phyloP scores from a whole-genome alignment of 2,888 invertebrate species.

The Epicampocera succincta region DNA sequence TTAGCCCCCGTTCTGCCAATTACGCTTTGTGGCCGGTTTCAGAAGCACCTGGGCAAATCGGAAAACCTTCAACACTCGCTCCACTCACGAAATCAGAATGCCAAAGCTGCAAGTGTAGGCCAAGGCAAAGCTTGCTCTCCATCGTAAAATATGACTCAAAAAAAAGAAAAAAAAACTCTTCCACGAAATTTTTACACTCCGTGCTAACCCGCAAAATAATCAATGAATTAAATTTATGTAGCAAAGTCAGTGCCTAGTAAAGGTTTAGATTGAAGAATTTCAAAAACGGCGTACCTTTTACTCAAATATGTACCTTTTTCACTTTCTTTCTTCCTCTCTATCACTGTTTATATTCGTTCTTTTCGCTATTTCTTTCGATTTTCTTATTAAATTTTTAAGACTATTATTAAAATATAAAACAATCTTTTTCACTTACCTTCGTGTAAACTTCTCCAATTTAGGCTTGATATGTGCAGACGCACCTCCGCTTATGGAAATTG shows the following conservation, averaged over 20 bases:
- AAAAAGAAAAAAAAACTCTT: too few relatives aligned
- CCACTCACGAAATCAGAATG: too few relatives aligned
- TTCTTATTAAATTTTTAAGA: slow-evolving; percentile 19
- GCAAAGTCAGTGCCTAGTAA: not conserved
- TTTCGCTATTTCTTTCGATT: not conserved
- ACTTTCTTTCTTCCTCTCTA: slow-evolving; percentile 2
- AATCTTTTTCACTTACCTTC: slow-evolving; percentile 51
- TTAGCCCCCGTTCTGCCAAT: too few relatives aligned
- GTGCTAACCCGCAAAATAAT: too few relatives aligned
- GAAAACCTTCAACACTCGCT: too few relatives aligned
- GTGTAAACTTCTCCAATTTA: slow-evolving; percentile 81
- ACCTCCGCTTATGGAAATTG: slow-evolving; percentile 96
- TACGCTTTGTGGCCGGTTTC: too few relatives aligned
- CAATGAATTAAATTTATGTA: too few relatives aligned
- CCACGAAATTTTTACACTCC: too few relatives aligned
- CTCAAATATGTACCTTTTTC: slow-evolving; percentile 32
- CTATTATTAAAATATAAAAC: slow-evolving; percentile 1
- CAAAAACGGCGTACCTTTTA: slow-evolving; percentile 31
- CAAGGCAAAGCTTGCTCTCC: too few relatives aligned
- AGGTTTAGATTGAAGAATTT: slow-evolving; percentile 2
- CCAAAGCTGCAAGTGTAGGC: too few relatives aligned
- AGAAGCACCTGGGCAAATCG: too few relatives aligned
- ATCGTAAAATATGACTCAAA: too few relatives aligned
- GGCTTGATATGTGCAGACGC: slow-evolving; percentile 99
- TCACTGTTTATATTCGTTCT: not conserved